Percentiles rank a stretch among this genome's conserved stretches.
phyloP scores from a whole-genome alignment of 1,140 invertebrate genomes.

The Heliothis subflexa region DNA sequence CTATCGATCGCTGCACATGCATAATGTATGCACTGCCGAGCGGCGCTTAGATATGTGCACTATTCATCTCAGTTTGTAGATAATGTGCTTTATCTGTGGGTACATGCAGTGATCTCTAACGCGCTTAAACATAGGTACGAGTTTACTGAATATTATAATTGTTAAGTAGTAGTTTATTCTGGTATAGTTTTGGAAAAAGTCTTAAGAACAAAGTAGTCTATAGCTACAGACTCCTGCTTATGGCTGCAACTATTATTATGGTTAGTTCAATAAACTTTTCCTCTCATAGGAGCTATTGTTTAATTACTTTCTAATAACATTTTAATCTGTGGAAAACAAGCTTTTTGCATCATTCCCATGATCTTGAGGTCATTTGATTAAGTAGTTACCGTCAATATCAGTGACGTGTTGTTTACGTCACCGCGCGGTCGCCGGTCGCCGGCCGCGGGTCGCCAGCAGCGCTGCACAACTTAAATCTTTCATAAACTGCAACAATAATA shows the following conservation, averaged over 20 bases:
- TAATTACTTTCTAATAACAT: not conserved
- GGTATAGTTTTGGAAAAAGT: no score
- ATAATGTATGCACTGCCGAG: constrained; percentile 26
- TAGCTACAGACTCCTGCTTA: no score
- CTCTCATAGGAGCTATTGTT: not conserved
- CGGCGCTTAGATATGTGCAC: constrained; percentile 37
- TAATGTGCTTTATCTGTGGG: no score
- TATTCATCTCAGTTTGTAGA: not conserved
- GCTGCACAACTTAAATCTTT: constrained; percentile 39
- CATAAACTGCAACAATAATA: constrained; percentile 50
- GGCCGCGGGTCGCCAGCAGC: not conserved
- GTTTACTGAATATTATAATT: no score
- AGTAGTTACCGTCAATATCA: not conserved
- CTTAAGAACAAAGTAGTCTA: no score
- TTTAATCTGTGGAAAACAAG: not conserved
- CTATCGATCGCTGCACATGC: not conserved
- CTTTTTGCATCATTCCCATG: not conserved
- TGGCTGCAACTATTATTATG: not conserved
- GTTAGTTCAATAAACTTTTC: not conserved
- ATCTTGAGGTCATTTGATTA: constrained; percentile 4
- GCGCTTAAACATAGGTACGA: no score
- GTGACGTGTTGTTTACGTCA: not conserved
- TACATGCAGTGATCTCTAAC: no score
- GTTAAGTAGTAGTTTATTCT: no score
- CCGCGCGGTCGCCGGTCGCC: not conserved